Evolutionary conservation across 1,140 invertebrate species (phyloP).

Genomic region (Pogonomyrmex californicus): DNA sequence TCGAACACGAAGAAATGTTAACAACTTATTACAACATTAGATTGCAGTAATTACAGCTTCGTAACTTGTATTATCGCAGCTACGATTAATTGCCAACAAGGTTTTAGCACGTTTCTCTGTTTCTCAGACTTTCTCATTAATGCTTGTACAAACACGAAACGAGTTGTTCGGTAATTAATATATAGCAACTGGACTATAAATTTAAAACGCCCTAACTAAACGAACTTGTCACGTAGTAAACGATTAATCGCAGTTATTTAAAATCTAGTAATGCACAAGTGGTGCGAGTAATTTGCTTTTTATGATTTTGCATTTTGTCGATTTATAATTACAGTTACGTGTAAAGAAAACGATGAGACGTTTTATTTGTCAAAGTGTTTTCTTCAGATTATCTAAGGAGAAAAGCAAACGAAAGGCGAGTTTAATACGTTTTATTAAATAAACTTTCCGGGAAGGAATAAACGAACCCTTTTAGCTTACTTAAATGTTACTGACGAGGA

Average conservation of each 20-base stretch:
- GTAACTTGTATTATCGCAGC: constrained; percentile 28
- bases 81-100: constrained; percentile 47
- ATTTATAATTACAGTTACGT: constrained; percentile 3
- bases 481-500: constrained; percentile 54
- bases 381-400: constrained; percentile 50
- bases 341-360: background rate
- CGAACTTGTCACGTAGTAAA: background rate
- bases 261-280: constrained; percentile 36
- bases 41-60: constrained; percentile 43
- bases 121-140: constrained; percentile 33
- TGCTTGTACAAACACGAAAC: constrained; percentile 29
- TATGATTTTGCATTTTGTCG: constrained; percentile 30
- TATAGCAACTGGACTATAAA: constrained; percentile 36
- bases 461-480: constrained; percentile 45
- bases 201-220: background rate
- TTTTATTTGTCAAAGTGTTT: constrained; percentile 47
- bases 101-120: constrained; percentile 28
- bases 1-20: constrained; percentile 23
- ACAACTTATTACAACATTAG: constrained; percentile 42
- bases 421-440: constrained; percentile 62
- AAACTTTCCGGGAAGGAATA: constrained; percentile 46
- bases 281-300: constrained; percentile 29
- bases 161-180: constrained; percentile 38
- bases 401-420: constrained; percentile 34
- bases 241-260: constrained; percentile 25